These are phyloP conservation scores for Zapornia atra DNA, from an alignment of 2,113 vertebrate genomes.

Conservation along the genomic window DNA sequence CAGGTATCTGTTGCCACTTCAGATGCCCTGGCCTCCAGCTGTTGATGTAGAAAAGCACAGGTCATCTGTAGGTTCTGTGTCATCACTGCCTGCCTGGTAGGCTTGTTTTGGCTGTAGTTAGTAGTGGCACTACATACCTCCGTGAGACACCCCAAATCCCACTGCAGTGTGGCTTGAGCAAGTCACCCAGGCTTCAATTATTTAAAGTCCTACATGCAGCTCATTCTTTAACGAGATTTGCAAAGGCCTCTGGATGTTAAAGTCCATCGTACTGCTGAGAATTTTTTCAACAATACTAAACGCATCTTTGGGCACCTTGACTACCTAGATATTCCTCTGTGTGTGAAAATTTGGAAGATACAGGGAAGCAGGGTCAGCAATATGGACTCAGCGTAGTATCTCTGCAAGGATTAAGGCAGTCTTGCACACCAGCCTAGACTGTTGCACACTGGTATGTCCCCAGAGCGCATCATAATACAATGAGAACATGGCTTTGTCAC, in stretches of 20 bases:
- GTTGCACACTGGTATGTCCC: background rate
- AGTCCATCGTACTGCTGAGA: background rate
- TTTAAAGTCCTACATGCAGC: background rate
- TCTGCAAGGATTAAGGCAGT: background rate
- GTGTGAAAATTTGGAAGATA: background rate
- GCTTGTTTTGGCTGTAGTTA: background rate
- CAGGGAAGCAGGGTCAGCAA: background rate
- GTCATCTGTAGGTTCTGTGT: background rate
- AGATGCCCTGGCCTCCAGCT: background rate
- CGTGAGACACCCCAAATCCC: background rate
- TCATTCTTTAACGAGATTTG: background rate
- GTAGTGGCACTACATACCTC: accelerated
- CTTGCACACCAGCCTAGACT: background rate
- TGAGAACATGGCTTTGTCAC: background rate
- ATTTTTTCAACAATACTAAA: background rate
- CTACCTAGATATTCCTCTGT: background rate
- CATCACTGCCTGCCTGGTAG: background rate
- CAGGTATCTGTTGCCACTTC: background rate
- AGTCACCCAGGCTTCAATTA: background rate
- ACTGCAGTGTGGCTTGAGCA: background rate
- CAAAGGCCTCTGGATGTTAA: background rate
- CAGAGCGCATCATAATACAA: background rate
- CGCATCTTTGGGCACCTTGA: background rate
- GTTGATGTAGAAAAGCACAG: background rate
- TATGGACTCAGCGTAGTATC: accelerated